Conservation (phyloP, 2,888 invertebrate species). For the Hirtodrosophila histrioides region DNA sequence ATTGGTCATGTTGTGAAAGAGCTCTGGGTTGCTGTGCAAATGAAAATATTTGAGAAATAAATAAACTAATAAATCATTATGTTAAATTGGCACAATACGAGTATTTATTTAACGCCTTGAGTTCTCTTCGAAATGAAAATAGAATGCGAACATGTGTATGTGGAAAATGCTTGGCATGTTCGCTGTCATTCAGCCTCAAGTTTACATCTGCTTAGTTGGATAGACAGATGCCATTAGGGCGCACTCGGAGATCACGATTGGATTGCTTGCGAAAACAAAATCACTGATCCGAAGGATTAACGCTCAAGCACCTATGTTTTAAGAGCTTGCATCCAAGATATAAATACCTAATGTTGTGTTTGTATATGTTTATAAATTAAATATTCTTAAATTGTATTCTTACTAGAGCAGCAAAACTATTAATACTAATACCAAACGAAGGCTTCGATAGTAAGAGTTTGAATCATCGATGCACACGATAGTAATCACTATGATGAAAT, state of each 20-base stretch:
- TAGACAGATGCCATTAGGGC: conserved; percentile 58
- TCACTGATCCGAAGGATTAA: conserved; percentile 45
- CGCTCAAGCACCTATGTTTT: conserved; percentile 9
- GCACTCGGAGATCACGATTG: conserved; percentile 13
- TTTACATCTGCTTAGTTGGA: conserved; percentile 58
- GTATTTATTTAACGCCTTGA: conserved; percentile 56
- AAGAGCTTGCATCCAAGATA: conserved; percentile 2
- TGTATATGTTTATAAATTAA: conserved; percentile 1
- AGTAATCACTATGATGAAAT: no score
- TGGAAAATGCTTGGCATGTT: conserved; percentile 71
- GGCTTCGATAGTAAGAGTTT: no score
- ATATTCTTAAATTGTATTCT: background rate
- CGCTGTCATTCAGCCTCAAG: conserved; percentile 62
- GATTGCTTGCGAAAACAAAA: conserved; percentile 42
- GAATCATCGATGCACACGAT: no score
- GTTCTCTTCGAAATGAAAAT: conserved; percentile 61
- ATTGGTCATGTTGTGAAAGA: conserved; percentile 63
- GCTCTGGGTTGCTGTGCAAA: conserved; percentile 45
- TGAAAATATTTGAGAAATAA: conserved; percentile 72
- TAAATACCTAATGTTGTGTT: conserved; percentile 9
- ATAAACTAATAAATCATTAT: conserved; percentile 76
- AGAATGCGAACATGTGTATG: conserved; percentile 71
- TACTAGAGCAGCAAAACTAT: background rate
- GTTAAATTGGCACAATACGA: conserved; percentile 73
- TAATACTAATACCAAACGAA: no score